phyloP scores from a whole-genome alignment of 92 coral and sea anemone species.

The Desmophyllum pertusum region DNA sequence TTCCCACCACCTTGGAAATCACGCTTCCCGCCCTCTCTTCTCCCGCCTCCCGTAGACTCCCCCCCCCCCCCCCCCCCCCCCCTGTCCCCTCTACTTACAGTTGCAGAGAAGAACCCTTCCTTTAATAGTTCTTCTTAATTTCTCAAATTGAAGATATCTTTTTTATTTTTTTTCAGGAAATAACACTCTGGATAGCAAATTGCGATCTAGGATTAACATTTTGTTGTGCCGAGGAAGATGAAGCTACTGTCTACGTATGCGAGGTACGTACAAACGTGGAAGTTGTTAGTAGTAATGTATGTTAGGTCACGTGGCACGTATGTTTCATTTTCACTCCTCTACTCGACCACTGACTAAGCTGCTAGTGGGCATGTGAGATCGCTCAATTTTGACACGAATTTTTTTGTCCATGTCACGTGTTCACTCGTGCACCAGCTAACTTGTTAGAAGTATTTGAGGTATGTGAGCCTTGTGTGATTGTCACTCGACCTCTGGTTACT shows the following conservation, averaged over 20 bases:
- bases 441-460: neutral
- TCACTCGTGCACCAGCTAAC: neutral
- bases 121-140: neutral
- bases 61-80: too few relatives aligned
- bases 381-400: neutral
- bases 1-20: too few relatives aligned
- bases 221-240: slow-evolving; percentile 95
- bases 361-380: too few relatives aligned
- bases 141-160: neutral
- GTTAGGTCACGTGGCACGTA: too few relatives aligned
- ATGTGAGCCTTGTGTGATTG: neutral
- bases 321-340: too few relatives aligned
- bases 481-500: neutral
- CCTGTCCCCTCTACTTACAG: neutral
- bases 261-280: slow-evolving; percentile 63
- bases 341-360: too few relatives aligned
- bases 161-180: slow-evolving; percentile 74
- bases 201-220: slow-evolving; percentile 85
- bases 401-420: neutral
- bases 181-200: slow-evolving; percentile 85
- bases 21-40: too few relatives aligned
- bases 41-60: too few relatives aligned
- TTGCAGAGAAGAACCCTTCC: neutral
- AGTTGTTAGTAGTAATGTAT: too few relatives aligned
- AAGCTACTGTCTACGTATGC: slow-evolving; percentile 87